Percentiles rank a stretch among this genome's conserved stretches.
phyloP scores from a whole-genome alignment of 2,797 vertebrate species.

The Pseudopleuronectes americanus region DNA sequence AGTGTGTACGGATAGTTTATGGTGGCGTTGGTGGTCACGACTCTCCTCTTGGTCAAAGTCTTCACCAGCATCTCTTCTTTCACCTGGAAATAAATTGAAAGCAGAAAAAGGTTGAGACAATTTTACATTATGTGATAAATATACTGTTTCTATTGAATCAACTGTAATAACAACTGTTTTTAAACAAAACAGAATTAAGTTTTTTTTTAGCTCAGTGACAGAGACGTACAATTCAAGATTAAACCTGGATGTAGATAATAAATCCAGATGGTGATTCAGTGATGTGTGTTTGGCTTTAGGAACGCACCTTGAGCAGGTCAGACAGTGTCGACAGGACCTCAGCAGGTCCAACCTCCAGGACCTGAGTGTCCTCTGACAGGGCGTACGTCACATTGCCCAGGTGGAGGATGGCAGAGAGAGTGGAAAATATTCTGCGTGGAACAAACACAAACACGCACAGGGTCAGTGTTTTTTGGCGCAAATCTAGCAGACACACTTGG shows the following conservation, averaged over 20 bases:
- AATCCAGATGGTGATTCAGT: constrained; percentile 1
- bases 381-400: constrained; percentile 92
- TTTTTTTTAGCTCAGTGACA: background rate
- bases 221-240: no score
- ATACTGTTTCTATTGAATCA: no score
- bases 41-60: constrained; percentile 92
- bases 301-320: constrained; percentile 89
- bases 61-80: constrained; percentile 89
- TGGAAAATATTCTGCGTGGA: constrained; percentile 88
- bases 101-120: background rate
- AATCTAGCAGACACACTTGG: no score
- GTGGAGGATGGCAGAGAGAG: constrained; percentile 94
- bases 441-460: background rate
- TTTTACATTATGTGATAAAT: background rate
- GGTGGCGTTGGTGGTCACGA: constrained; percentile 83
- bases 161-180: constrained; percentile 7
- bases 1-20: constrained; percentile 89
- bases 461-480: no score
- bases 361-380: constrained; percentile 83
- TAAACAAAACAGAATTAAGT: background rate
- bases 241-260: no score
- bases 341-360: constrained; percentile 89
- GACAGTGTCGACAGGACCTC: constrained; percentile 89
- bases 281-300: no score
- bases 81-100: constrained; percentile 81